Percentiles rank a stretch among this genome's conserved stretches.
Evolutionary conservation across 35 echinoderm and acorn worm genomes (phyloP).

Genomic region (Stichopus chloronotus): DNA sequence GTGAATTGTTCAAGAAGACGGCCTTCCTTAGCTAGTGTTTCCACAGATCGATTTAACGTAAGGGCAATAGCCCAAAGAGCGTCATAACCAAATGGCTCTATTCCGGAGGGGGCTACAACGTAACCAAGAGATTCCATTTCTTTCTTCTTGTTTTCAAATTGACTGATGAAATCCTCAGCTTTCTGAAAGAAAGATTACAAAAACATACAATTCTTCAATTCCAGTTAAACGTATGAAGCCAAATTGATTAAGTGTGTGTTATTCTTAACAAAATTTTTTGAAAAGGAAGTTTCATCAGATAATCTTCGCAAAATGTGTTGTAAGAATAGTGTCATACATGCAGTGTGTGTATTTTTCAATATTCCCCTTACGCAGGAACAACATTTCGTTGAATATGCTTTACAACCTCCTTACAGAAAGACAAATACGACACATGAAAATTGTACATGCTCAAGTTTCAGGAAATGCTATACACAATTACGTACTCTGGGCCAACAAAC

Average conservation of each 20-base stretch:
- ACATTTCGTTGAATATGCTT: not conserved
- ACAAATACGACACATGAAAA: too few relatives aligned
- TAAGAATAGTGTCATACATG: not conserved
- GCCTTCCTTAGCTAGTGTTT: not conserved
- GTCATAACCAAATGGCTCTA: constrained; percentile 33
- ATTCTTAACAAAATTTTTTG: too few relatives aligned
- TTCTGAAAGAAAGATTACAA: not conserved
- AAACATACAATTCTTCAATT: not conserved
- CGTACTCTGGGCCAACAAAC: not conserved
- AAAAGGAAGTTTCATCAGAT: too few relatives aligned
- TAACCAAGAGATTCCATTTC: not conserved
- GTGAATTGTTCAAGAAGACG: not conserved
- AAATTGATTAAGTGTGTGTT: not conserved
- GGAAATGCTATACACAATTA: not conserved
- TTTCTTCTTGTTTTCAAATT: not conserved
- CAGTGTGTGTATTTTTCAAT: not conserved
- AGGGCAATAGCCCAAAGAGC: constrained; percentile 26
- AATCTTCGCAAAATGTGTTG: too few relatives aligned
- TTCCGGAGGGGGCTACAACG: not conserved
- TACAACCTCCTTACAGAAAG: not conserved
- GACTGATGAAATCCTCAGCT: not conserved
- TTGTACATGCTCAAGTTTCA: not conserved
- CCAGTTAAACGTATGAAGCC: too few relatives aligned
- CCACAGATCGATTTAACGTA: not conserved
- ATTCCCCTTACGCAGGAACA: not conserved